Base-by-base conservation (phyloP, 2,888 invertebrate genomes). In the Isoperla grammatica region DNA sequence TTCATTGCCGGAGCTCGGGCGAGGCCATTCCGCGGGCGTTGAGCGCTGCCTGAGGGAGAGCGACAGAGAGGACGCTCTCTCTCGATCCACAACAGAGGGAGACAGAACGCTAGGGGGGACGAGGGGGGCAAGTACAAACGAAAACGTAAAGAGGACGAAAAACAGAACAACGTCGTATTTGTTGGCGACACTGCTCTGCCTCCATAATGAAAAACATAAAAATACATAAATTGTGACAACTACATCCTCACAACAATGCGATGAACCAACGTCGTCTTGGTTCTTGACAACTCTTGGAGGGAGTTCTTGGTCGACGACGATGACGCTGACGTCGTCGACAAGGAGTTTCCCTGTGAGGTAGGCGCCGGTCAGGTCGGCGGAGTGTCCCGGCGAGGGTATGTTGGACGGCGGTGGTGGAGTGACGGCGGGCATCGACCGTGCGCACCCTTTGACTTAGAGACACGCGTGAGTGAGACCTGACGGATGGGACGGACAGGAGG, bases 191-290 rank as follows among this genome's bases (percentile, higher is more conserved):
- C 57, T 72, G 73, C 40, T 48, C 35, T 45, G 35, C 39, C 68
- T 58, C 56, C 57, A 49, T 71, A 71, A 71, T 72, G 72, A 73
- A 73, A 73, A 72, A 72, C 72, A 59, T 59, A 73, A 72, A 72
- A 71, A 71, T 71, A 72, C 72, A 73, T 71, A 73, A 72, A 73
- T 70, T 71, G 70, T 68, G 71, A 37, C 49, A 20, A 39, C 39
- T 12, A 37, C 22, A 49, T 49, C 49, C 49, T 23, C 29, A 23
- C 49, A 49, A 49, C 50, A 58, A 58, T 53, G 58, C 49, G 58
- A 58, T 50, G 53, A 50, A 58, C 22, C 23, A 42, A 46, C 50
- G 58, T 58, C 58, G 53, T 29, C 29, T 29, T 29, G 8, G 29
- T 29, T 29, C 29, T 29, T 29, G 29, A 29, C 29, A 29, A 29